Conservation (phyloP, 2,888 invertebrate genomes). For the Bellardia pandia region DNA sequence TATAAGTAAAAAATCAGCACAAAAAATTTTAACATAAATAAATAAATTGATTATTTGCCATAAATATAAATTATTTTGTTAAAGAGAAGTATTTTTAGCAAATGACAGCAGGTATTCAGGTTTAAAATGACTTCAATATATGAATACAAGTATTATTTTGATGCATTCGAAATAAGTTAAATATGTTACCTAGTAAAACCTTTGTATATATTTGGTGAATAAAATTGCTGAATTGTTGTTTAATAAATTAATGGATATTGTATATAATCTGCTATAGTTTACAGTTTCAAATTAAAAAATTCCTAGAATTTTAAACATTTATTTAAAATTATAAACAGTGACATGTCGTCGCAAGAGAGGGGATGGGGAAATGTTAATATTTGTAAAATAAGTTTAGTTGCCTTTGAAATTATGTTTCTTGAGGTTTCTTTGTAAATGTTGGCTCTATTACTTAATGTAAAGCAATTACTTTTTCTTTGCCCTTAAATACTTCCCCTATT, state of each 20-base stretch:
- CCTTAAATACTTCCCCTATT: background rate
- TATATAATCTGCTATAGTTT: background rate
- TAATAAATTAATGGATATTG: slow-evolving; percentile 25
- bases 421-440: background rate
- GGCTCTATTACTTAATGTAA: background rate
- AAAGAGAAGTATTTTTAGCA: slow-evolving; percentile 23
- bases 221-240: slow-evolving; percentile 34
- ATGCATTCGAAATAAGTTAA: background rate
- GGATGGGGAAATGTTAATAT: no score
- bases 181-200: background rate
- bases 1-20: background rate
- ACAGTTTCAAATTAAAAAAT: slow-evolving; percentile 29
- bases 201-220: background rate
- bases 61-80: slow-evolving; percentile 8
- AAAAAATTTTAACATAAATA: background rate
- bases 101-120: slow-evolving; percentile 30
- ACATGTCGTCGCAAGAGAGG: no score
- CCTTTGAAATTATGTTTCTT: background rate
- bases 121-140: slow-evolving; percentile 37
- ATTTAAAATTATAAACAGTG: background rate
- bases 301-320: slow-evolving; percentile 24
- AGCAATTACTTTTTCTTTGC: background rate
- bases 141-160: background rate
- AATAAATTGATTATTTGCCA: background rate
- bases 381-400: no score